These are phyloP conservation scores for Blastomussa wellsi DNA, from an alignment of 92 coral and sea anemone species.

Conservation along the genomic window DNA sequence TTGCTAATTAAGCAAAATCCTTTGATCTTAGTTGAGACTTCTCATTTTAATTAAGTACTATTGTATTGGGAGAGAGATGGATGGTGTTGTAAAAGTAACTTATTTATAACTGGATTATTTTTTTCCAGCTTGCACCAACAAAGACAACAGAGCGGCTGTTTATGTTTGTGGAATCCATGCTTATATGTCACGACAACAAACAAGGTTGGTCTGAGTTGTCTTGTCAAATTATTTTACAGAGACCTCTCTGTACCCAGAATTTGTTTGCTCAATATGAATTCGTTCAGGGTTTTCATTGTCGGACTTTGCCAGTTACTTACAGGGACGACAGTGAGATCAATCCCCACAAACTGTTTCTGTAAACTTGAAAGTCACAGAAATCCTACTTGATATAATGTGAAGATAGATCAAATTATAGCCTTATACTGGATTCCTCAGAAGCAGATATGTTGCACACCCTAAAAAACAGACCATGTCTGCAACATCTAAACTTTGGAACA, in stretches of 20 bases:
- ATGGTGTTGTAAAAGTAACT: neutral
- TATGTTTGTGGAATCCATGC: constrained; percentile 92
- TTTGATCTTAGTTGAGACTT: too few species aligned
- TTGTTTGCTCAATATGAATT: neutral
- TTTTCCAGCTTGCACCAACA: constrained; percentile 86
- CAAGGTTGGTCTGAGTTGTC: constrained; percentile 47
- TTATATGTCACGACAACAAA: constrained; percentile 63
- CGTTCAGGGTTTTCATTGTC: neutral
- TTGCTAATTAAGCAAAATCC: too few species aligned
- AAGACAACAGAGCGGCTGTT: constrained; percentile 93
- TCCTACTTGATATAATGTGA: neutral
- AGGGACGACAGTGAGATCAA: neutral
- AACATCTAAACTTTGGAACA: too few species aligned
- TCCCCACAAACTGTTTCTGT: neutral
- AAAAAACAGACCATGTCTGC: neutral
- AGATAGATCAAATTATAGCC: neutral
- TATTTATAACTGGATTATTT: neutral
- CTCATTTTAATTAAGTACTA: too few species aligned
- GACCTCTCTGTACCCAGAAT: neutral
- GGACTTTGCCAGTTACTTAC: neutral
- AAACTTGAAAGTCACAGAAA: neutral
- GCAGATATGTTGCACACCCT: neutral
- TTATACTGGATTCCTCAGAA: neutral
- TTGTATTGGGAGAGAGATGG: too few species aligned
- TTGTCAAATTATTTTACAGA: neutral